A percentile compares a stretch with the other conserved stretches of the same genome.
These are phyloP conservation scores for Alouatta palliata DNA, from an alignment of 2,113 vertebrate genomes.

Conservation along the genomic window DNA sequence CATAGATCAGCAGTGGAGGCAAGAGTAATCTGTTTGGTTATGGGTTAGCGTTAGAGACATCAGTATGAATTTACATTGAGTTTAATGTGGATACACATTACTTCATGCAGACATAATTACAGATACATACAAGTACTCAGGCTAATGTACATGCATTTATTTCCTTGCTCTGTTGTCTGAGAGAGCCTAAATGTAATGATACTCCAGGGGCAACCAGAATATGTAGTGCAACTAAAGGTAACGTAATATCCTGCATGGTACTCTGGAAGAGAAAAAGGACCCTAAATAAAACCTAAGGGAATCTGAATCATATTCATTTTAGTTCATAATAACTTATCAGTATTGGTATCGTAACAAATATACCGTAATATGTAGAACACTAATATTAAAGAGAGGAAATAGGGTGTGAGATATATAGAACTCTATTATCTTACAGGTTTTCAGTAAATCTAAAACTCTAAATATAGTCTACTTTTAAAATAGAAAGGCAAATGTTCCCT, in stretches of 20 bases:
- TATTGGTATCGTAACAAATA: not conserved
- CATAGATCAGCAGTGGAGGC: not conserved
- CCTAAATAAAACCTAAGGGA: not conserved
- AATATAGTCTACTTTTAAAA: not conserved
- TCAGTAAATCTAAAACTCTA: not conserved
- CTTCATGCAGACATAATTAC: not conserved
- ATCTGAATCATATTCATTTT: not conserved
- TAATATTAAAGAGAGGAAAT: not conserved
- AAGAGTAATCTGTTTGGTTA: not conserved
- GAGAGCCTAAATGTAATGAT: not conserved
- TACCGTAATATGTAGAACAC: not conserved
- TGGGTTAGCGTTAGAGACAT: not conserved
- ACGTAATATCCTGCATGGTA: not conserved
- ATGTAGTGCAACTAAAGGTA: not conserved
- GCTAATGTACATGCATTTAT: not conserved
- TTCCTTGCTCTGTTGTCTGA: not conserved
- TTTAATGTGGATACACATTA: not conserved
- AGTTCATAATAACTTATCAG: not conserved
- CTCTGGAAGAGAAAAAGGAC: not conserved
- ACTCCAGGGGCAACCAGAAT: not conserved
- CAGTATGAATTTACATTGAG: too few relatives aligned
- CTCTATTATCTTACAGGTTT: not conserved
- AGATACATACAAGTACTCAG: too few relatives aligned
- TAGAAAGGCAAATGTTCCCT: not conserved
- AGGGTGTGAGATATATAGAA: not conserved